Evolutionary conservation across 2,797 vertebrate species (phyloP).

Genomic region (Meriones psammophilus): DNA sequence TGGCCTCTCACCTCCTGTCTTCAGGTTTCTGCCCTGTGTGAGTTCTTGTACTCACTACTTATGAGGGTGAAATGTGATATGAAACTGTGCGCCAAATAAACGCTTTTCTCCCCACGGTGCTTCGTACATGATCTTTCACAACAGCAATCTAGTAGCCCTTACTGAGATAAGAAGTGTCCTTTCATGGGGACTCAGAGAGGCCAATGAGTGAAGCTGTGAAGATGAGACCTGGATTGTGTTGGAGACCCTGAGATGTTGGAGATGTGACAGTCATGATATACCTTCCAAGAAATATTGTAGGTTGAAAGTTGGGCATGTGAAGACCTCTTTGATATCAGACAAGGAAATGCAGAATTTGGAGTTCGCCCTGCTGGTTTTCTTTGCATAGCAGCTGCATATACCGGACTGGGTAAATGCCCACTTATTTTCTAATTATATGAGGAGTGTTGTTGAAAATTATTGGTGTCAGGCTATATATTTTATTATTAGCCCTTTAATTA

Average conservation of each 20-base stretch:
- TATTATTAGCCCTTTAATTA: no score
- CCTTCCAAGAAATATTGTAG: background rate
- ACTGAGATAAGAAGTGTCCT: background rate
- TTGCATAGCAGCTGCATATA: background rate
- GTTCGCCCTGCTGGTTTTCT: background rate
- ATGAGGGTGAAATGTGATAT: background rate
- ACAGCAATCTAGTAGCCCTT: background rate
- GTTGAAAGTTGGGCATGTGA: background rate
- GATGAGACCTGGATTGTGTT: background rate
- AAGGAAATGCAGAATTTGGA: background rate
- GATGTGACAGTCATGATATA: background rate
- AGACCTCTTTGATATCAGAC: background rate
- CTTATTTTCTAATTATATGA: background rate
- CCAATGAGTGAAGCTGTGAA: background rate
- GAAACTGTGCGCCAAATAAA: background rate
- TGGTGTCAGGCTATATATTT: no score
- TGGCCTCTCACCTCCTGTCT: background rate
- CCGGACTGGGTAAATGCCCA: background rate
- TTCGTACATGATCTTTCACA: background rate
- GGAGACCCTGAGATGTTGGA: background rate
- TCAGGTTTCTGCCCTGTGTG: background rate
- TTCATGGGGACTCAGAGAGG: background rate
- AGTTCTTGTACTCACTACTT: background rate
- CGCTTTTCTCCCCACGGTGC: background rate
- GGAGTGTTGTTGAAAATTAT: no score